Evolutionary conservation across 2,888 invertebrate genomes (phyloP), one percentile per base, ranked within the genome.

Genomic region (Hirtodrosophila cameraria): DNA sequence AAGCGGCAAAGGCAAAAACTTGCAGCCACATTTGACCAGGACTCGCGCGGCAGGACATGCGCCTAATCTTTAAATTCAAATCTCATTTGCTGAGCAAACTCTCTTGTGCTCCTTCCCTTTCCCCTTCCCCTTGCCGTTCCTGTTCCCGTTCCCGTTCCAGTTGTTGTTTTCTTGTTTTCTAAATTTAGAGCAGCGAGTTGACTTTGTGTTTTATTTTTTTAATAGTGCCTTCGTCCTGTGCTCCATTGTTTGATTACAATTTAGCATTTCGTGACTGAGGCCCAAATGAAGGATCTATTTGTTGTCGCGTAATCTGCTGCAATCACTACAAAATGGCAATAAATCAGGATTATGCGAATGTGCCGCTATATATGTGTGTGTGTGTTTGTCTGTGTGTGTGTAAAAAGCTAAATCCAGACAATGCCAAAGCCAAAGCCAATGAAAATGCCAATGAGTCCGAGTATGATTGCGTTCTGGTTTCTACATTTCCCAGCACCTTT

Each of bases 331-430:
- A 88, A 87, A 89, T 68, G 84, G 90, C 81, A 90, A 89, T 89
- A 89, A 89, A 89, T 89, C 89, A 89, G 90, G 89, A 89, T 89
- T 89, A 90, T 86, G 85, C 83, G 88, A 87, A 88, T 88, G 88
- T 87, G 83, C 82, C 76, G 74, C 78, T 82, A 88, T 85, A 87
- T 83, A 87, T 83, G 86, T 88, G 87, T 71, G 87, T 75, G 60
- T 59, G 53, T 52, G 13, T 50, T 36, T 27, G 54, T 35, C 43
- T 28, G n/a, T n/a, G n/a, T n/a, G n/a, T n/a, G n/a, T n/a, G n/a
- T n/a, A n/a, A 38, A 12, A 8, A 9, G 12, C 23, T 18, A 27
- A 27, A 3, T 27, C 35, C 30, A 39, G 8, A 42, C n/a, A n/a
- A n/a, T n/a, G 46, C 61, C 55, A 28, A 27, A 52, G 35, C 48